Conservation (phyloP, 2,113 vertebrate species). For the Opisthocomus hoazin region DNA sequence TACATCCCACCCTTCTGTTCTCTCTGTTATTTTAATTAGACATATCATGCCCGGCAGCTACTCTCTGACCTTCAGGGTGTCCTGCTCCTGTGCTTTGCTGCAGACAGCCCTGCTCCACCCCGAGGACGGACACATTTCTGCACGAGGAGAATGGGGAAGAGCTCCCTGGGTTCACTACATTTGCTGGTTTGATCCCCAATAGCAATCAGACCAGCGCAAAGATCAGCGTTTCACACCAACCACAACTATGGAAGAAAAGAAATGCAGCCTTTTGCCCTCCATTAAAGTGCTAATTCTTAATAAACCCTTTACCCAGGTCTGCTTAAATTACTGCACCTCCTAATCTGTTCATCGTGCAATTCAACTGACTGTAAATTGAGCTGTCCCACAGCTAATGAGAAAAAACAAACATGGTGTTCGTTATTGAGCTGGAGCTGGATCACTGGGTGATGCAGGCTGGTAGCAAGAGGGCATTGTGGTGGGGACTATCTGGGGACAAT, state of each 20-base stretch:
- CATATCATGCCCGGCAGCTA: accelerated
- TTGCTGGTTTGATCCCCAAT: accelerated
- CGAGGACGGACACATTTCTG: accelerated
- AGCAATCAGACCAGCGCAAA: accelerated
- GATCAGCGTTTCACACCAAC: neutral
- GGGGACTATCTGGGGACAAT: neutral
- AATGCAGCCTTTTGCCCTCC: neutral
- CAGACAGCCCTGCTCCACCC: neutral
- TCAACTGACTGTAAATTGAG: neutral
- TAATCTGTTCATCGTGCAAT: neutral
- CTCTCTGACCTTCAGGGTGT: neutral
- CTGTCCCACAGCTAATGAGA: accelerated
- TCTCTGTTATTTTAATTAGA: neutral
- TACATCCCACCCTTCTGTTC: neutral
- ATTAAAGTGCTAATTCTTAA: neutral
- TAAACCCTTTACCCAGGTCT: neutral
- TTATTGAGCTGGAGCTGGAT: neutral
- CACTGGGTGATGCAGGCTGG: neutral
- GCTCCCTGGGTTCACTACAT: neutral
- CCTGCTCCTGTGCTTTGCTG: accelerated
- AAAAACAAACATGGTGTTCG: accelerated
- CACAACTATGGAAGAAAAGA: neutral
- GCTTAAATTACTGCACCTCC: neutral
- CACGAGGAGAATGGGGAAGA: neutral
- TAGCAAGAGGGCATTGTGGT: neutral